Evolutionary conservation across 1,140 invertebrate species (phyloP).

Genomic region (Drosophila mauritiana): DNA sequence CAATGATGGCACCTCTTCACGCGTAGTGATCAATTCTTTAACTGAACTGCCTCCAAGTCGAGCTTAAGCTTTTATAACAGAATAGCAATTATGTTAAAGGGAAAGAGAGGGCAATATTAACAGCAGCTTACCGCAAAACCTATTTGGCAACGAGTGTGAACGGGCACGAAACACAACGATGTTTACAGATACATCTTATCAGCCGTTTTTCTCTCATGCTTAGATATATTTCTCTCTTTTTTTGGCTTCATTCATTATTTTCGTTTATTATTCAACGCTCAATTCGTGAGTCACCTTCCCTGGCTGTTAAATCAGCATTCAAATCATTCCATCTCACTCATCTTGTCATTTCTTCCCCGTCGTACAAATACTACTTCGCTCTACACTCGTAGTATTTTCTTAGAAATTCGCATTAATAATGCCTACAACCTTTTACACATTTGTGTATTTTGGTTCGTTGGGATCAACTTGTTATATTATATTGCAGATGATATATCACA

Average conservation of each 20-base stretch:
- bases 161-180: background rate
- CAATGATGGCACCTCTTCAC: background rate
- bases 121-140: conserved; percentile 3
- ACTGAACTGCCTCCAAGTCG: conserved; percentile 35
- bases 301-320: conserved; percentile 46
- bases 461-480: conserved; percentile 23
- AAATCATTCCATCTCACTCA: conserved; percentile 17
- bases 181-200: conserved; percentile 6
- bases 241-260: conserved; percentile 24
- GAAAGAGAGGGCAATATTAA: background rate
- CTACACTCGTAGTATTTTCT: conserved; percentile 42
- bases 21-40: background rate
- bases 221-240: background rate
- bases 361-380: background rate
- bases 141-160: background rate
- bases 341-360: conserved; percentile 36
- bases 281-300: conserved; percentile 65
- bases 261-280: conserved; percentile 36
- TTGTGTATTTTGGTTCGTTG: conserved; percentile 44
- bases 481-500: conserved; percentile 38
- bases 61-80: conserved; percentile 48
- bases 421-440: conserved; percentile 25
- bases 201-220: background rate
- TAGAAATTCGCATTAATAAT: conserved; percentile 74
- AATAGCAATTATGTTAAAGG: background rate